Percentiles rank a stretch among this genome's conserved stretches.
Evolutionary conservation across 2,888 invertebrate genomes (phyloP).

Genomic region (Ethmia dodecea): DNA sequence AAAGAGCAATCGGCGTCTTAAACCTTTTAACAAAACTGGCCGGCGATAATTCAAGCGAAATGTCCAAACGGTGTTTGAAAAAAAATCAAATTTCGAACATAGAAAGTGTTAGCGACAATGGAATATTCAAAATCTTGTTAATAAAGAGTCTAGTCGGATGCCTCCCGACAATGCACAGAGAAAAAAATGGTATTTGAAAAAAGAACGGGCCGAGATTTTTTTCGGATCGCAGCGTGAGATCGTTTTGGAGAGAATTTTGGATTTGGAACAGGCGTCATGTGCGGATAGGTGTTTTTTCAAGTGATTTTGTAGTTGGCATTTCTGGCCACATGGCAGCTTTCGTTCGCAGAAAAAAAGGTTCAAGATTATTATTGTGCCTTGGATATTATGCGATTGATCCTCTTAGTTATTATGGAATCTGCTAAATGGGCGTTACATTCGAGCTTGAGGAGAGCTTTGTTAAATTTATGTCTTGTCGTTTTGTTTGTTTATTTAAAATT

Average conservation of each 20-base stretch:
- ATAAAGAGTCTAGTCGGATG: slow-evolving; percentile 63
- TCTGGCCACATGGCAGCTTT: slow-evolving; percentile 43
- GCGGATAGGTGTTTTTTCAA: slow-evolving; percentile 36
- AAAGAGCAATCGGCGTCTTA: slow-evolving; percentile 58
- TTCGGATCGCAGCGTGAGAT: slow-evolving; percentile 69
- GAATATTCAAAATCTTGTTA: slow-evolving; percentile 76
- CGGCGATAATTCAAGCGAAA: slow-evolving; percentile 76
- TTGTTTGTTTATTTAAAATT: slow-evolving; percentile 45
- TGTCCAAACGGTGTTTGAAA: slow-evolving; percentile 63
- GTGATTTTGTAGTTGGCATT: slow-evolving; percentile 33
- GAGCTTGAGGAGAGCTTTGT: slow-evolving; percentile 32
- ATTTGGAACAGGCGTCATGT: slow-evolving; percentile 69
- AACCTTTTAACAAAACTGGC: slow-evolving; percentile 73
- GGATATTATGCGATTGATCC: slow-evolving; percentile 31
- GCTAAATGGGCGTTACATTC: slow-evolving; percentile 44
- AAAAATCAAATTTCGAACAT: slow-evolving; percentile 63
- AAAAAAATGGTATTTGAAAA: slow-evolving; percentile 50
- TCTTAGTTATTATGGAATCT: slow-evolving; percentile 42
- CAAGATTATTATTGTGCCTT: slow-evolving; percentile 47
- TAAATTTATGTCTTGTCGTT: slow-evolving; percentile 28
- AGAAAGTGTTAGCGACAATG: slow-evolving; percentile 77
- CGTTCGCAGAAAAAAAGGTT: too few relatives aligned
- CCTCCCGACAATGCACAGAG: slow-evolving; percentile 39
- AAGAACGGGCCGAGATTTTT: slow-evolving; percentile 51
- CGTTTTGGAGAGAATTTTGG: slow-evolving; percentile 69